Conservation (phyloP, 1,140 invertebrate genomes). For the Potamilus streckersoni region DNA sequence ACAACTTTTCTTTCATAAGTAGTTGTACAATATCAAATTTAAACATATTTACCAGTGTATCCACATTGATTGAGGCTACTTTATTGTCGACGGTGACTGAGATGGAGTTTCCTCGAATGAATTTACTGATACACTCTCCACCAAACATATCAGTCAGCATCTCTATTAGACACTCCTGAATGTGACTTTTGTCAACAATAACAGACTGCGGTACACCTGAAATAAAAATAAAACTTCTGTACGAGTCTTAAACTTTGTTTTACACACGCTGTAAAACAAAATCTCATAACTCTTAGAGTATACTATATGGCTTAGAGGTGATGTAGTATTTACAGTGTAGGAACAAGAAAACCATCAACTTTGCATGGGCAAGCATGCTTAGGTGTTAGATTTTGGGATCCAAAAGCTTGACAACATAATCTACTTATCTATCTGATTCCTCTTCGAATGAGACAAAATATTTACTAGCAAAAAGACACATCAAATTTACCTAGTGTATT, state of each 20-base stretch:
- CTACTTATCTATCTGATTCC: no score
- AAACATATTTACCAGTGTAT: constrained; percentile 75
- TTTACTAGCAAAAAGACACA: no score
- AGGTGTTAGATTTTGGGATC: no score
- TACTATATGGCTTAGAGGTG: no score
- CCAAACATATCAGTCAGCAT: constrained; percentile 88
- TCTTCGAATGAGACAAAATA: no score
- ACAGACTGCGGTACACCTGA: constrained; percentile 55
- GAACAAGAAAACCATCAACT: no score
- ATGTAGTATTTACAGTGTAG: no score
- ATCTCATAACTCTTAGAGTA: no score
- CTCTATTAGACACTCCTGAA: constrained; percentile 89
- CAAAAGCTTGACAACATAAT: no score
- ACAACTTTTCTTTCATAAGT: not conserved
- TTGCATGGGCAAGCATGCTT: no score
- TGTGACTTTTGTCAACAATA: constrained; percentile 61
- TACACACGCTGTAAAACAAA: no score
- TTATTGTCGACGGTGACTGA: constrained; percentile 88
- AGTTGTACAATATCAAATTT: not conserved
- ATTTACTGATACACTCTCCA: constrained; percentile 92
- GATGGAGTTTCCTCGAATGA: constrained; percentile 91
- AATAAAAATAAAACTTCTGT: constrained; percentile 4
- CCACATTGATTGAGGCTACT: constrained; percentile 86
- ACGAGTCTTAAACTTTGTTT: not conserved
- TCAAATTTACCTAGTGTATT: no score